Percentiles rank a stretch among this genome's conserved stretches.
These are phyloP conservation scores for Drosophila fungiperda DNA, from an alignment of 2,888 invertebrate genomes.

Conservation along the genomic window DNA sequence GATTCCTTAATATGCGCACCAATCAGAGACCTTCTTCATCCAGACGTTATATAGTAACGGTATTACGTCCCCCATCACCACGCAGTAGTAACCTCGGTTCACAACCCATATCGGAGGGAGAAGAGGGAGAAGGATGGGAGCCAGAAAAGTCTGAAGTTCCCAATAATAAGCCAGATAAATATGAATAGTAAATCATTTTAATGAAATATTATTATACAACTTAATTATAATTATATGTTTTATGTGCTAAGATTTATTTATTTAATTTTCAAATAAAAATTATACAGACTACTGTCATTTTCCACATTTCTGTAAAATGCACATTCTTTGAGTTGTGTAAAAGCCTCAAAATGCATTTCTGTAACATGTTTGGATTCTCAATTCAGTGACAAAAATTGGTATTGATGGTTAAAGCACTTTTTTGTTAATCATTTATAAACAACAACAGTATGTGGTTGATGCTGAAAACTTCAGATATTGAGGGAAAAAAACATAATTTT, in stretches of 20 bases:
- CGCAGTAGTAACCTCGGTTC: constrained; percentile 9
- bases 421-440: constrained; percentile 51
- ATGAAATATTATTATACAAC: no score
- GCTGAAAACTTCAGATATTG: constrained; percentile 14
- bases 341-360: constrained; percentile 12
- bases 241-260: neutral
- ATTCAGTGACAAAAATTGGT: constrained; percentile 50
- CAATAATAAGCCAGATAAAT: constrained; percentile 38
- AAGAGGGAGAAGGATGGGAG: constrained; percentile 9
- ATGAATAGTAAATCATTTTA: neutral
- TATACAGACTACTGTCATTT: neutral
- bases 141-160: neutral
- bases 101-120: neutral
- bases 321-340: neutral
- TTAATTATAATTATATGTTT: neutral
- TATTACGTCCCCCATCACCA: constrained; percentile 56
- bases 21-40: constrained; percentile 22
- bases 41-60: constrained; percentile 52
- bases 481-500: constrained; percentile 29
- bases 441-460: constrained; percentile 29
- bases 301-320: neutral
- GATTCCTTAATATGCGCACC: constrained; percentile 53
- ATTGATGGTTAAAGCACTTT: constrained; percentile 62
- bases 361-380: constrained; percentile 12
- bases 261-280: neutral